These are phyloP conservation scores for Rostratula benghalensis DNA, from an alignment of 2,113 vertebrate genomes.

Conservation along the genomic window DNA sequence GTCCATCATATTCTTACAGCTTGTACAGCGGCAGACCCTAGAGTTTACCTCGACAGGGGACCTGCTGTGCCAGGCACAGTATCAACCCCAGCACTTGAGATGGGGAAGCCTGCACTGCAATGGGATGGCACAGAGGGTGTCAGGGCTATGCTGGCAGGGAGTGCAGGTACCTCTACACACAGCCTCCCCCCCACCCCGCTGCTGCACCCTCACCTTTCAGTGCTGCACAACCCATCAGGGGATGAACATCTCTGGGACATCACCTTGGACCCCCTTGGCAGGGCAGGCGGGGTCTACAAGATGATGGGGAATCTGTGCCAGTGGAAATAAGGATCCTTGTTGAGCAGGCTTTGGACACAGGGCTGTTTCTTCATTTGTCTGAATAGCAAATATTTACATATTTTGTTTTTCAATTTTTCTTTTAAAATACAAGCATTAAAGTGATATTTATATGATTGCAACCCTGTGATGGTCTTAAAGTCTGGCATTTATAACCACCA, in stretches of 20 bases:
- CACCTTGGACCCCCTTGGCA: not conserved
- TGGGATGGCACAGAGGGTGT: rapidly evolving
- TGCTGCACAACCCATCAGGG: rapidly evolving
- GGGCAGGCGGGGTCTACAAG: rapidly evolving
- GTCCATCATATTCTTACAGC: not conserved
- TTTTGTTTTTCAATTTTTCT: not conserved
- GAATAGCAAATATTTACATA: not conserved
- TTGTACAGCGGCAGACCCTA: not conserved
- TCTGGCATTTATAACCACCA: not conserved
- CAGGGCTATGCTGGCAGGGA: not conserved
- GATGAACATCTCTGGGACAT: not conserved
- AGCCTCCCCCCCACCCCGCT: rapidly evolving
- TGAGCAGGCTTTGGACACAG: not conserved
- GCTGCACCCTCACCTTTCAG: not conserved
- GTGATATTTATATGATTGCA: not conserved
- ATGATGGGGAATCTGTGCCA: rapidly evolving
- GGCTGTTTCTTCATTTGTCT: not conserved
- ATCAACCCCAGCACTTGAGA: rapidly evolving
- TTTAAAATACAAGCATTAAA: not conserved
- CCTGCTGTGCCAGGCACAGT: not conserved
- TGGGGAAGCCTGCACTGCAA: rapidly evolving
- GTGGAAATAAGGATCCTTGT: rapidly evolving
- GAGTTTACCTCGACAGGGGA: not conserved
- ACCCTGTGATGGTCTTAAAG: not conserved
- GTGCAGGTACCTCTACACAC: rapidly evolving